Evolutionary conservation across 2,888 invertebrate genomes (phyloP).

Genomic region (Cerastis leucographa): DNA sequence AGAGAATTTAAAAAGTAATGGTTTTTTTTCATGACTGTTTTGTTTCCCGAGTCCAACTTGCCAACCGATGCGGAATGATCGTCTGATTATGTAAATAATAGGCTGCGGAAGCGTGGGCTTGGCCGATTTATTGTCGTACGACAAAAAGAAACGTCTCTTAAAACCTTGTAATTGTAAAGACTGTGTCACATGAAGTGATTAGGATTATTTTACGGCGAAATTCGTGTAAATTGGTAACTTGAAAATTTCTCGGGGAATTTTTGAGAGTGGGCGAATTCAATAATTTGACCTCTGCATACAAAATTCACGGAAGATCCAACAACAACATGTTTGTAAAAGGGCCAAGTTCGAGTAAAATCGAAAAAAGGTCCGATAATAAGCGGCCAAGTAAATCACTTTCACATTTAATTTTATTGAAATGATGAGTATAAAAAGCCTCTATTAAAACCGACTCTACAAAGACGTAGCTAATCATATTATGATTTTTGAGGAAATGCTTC

Average conservation of each 20-base stretch:
- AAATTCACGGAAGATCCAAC: constrained; percentile 39
- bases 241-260: neutral
- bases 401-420: constrained; percentile 15
- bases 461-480: neutral
- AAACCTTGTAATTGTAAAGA: constrained; percentile 56
- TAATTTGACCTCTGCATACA: neutral
- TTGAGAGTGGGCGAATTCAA: neutral
- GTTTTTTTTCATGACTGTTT: constrained; percentile 55
- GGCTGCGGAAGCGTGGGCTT: constrained; percentile 84
- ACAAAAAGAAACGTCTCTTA: constrained; percentile 65
- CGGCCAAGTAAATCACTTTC: constrained; percentile 55
- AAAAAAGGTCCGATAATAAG: constrained; percentile 42
- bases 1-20: constrained; percentile 46
- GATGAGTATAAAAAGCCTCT: neutral
- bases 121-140: constrained; percentile 68
- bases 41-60: constrained; percentile 65
- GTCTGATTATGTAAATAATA: constrained; percentile 80
- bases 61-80: constrained; percentile 82
- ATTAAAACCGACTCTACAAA: neutral
- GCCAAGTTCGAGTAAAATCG: constrained; percentile 45
- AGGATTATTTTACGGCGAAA: neutral
- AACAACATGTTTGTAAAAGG: constrained; percentile 43
- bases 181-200: constrained; percentile 28
- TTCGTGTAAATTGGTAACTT: neutral
- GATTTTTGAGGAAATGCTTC: neutral